These are phyloP conservation scores for Hippocampus kuda DNA, from an alignment of 2,797 vertebrate species.

Conservation along the genomic window DNA sequence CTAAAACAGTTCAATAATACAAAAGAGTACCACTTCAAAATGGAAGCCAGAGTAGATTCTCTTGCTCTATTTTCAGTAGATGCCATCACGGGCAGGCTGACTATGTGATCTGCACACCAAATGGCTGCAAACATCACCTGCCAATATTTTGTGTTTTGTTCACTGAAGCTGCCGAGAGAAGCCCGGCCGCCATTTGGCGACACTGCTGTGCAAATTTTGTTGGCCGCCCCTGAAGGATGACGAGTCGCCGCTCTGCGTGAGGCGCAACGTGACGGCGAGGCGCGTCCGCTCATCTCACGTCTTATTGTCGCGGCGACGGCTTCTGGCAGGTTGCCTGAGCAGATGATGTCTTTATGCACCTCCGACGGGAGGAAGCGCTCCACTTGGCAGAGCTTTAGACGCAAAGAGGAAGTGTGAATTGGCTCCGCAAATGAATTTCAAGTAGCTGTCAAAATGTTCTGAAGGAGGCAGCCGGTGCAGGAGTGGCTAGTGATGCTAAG, in stretches of 20 bases:
- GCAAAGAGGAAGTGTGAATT: background rate
- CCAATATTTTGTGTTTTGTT: constrained; percentile 16
- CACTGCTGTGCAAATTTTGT: constrained; percentile 30
- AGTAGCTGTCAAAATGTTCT: background rate
- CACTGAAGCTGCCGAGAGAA: background rate
- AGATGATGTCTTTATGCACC: constrained; percentile 5
- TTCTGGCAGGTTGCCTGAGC: constrained; percentile 25
- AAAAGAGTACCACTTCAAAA: background rate
- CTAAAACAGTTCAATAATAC: too few species aligned
- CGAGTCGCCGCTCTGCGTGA: background rate
- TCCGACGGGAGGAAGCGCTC: background rate
- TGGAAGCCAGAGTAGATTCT: background rate
- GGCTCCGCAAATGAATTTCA: background rate
- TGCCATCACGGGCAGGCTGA: background rate
- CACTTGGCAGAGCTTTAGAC: constrained; percentile 4
- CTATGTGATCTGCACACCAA: constrained; percentile 14
- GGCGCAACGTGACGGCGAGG: background rate
- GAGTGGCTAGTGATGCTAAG: background rate
- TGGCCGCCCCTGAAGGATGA: constrained; percentile 3
- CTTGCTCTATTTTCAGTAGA: background rate
- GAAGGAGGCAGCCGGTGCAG: background rate
- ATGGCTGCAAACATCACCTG: constrained; percentile 19
- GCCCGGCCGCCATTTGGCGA: constrained; percentile 34
- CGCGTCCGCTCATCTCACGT: background rate
- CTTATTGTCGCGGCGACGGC: background rate